Evolutionary conservation across 2,113 vertebrate genomes (phyloP).

Genomic region (Spermophilus dauricus): DNA sequence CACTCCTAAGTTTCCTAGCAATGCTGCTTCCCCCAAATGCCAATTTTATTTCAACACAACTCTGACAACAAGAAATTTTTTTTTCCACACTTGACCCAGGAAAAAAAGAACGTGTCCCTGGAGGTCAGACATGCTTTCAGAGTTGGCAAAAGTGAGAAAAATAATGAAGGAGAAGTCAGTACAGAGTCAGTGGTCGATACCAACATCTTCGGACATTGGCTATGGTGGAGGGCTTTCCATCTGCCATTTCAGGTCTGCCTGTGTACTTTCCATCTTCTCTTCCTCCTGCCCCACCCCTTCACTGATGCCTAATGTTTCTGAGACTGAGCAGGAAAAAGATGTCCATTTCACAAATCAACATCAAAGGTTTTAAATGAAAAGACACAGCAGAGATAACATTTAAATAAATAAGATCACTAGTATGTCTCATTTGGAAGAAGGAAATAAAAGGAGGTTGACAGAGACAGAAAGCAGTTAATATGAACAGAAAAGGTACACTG

Average conservation of each 20-base stretch:
- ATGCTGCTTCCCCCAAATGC: not conserved
- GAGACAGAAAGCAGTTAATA: not conserved
- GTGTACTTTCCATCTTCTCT: fast-evolving
- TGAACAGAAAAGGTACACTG: not conserved
- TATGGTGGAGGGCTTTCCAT: fast-evolving
- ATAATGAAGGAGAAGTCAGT: not conserved
- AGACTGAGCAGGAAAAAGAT: not conserved
- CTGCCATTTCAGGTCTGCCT: not conserved
- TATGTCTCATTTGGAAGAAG: not conserved
- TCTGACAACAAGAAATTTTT: not conserved
- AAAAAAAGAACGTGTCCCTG: not conserved
- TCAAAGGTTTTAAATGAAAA: not conserved
- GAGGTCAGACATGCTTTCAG: not conserved
- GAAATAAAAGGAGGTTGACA: not conserved
- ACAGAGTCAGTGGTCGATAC: not conserved
- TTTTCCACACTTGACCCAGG: not conserved
- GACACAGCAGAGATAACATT: not conserved
- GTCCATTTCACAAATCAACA: not conserved
- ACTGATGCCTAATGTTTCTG: not conserved
- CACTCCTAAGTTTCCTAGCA: not conserved
- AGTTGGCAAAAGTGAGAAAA: not conserved
- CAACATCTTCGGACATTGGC: fast-evolving
- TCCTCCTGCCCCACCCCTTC: not conserved
- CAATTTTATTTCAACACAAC: constrained; percentile 35
- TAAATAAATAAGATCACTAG: not conserved